Base-by-base conservation (phyloP, 1,140 invertebrate species). In the Trichonephila clavata region DNA sequence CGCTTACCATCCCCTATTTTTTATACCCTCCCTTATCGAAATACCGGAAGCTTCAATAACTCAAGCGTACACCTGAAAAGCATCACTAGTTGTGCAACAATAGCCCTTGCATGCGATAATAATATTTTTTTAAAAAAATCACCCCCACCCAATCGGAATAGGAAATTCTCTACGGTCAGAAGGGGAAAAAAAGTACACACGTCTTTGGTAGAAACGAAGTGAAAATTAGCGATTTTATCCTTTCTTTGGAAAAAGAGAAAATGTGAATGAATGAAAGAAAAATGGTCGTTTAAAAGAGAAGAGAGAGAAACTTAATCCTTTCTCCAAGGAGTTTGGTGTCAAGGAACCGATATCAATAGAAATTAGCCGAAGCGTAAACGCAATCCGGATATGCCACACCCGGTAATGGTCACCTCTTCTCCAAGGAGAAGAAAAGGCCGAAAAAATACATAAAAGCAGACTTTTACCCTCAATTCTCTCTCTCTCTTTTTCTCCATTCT, bases 341-440 rank as follows among this genome's bases (percentile, higher is more conserved):
- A 93, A 93, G 86, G 92, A 93, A 93, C 92, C 84, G 84, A 87
- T 93, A 93, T 88, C 92, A 93, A 93, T 93, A 43, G 92, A 57
- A 63, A 88, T 32, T 27, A 80, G 24, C 59, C 68, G 50, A 59
- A 80, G 92, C 92, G 86, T 93, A 86, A 86, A 57, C 27, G 24
- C 84, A 93, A 93, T 93, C 86, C 84, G 92, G 92, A 93, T 93
- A 88, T 20, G 92, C 43, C 63, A 81, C 92, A 87, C 92, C 92
- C 65, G 27, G 43, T 71, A 92, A 92, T 86, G 91, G 63, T 86
- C 81, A 86, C 83, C 65, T 92, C 83, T 92, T 57, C 57, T 39
- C 77, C 39, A 86, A 92, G 83, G n/a, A 71, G 65, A 57, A 61
- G 59, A 83, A 83, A 63, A 61, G 61, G 50, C 20, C 21, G 88